Conservation (phyloP, 2,113 vertebrate genomes). For the Nannobrachium achirus region DNA sequence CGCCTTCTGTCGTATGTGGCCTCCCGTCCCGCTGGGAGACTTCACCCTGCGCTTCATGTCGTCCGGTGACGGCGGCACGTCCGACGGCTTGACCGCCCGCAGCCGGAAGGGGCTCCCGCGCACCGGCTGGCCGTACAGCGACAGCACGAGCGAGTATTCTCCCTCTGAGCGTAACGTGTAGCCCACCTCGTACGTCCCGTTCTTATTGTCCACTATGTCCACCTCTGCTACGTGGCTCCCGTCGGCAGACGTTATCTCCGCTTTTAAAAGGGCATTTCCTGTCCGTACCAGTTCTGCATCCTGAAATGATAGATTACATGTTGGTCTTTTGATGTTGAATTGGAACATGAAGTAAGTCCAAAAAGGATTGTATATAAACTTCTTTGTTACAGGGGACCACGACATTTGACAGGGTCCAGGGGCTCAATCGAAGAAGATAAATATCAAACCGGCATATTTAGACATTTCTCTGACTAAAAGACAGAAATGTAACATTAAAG, state of each 20-base stretch:
- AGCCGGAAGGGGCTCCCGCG: constrained; percentile 90
- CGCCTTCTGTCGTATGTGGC: constrained; percentile 93
- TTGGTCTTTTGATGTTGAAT: too few relatives aligned
- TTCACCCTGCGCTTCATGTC: constrained; percentile 94
- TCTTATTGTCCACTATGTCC: constrained; percentile 92
- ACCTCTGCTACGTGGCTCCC: constrained; percentile 72
- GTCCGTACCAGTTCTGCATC: constrained; percentile 91
- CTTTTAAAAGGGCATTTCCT: constrained; percentile 87
- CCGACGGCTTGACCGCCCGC: constrained; percentile 85
- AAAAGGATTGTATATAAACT: not conserved
- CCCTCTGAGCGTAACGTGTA: constrained; percentile 88
- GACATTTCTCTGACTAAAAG: not conserved
- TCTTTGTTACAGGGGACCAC: too few relatives aligned
- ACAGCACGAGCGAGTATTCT: constrained; percentile 85
- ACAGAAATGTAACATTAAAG: not conserved
- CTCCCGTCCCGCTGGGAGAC: constrained; percentile 87
- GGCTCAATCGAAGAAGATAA: too few relatives aligned
- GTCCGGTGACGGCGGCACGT: constrained; percentile 88
- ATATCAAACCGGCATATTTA: not conserved
- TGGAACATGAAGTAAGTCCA: too few relatives aligned
- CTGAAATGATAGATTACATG: constrained; percentile 34
- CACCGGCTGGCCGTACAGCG: constrained; percentile 90
- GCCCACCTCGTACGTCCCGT: constrained; percentile 93
- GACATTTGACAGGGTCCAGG: too few relatives aligned
- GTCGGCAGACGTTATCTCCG: constrained; percentile 81